phyloP scores from a whole-genome alignment of 2,797 vertebrate species.

The Melanogrammus aeglefinus region DNA sequence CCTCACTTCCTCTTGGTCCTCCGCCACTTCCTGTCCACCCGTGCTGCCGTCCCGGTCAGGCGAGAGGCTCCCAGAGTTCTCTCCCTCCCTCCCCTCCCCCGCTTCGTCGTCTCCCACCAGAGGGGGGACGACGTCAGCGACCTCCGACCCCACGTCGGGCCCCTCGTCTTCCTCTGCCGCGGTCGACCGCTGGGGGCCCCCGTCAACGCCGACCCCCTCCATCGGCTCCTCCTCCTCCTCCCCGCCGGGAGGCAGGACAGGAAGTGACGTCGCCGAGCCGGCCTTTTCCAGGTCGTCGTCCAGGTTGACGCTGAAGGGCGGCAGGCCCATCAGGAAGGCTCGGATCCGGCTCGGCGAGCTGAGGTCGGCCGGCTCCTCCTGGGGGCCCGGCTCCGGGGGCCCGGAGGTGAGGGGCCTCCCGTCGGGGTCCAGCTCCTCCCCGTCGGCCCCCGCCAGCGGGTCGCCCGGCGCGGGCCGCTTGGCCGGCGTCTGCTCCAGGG shows the following conservation, averaged over 20 bases:
- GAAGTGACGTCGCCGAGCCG: conserved; percentile 11
- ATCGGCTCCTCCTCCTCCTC: conserved; percentile 6
- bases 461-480: conserved; percentile 30
- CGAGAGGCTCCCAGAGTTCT: neutral
- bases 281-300: conserved; percentile 60
- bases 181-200: neutral
- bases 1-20: conserved; percentile 28
- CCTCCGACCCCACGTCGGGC: neutral
- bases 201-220: neutral
- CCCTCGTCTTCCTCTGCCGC: neutral
- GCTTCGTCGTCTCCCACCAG: conserved; percentile 7
- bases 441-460: neutral
- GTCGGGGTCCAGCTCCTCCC: conserved; percentile 43
- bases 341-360: conserved; percentile 76
- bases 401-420: conserved; percentile 27
- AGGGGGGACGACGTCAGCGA: neutral
- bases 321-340: conserved; percentile 68
- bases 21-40: neutral
- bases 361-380: conserved; percentile 77
- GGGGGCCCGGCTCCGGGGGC: conserved; percentile 39
- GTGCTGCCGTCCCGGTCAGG: conserved; percentile 5
- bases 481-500: neutral
- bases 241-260: conserved; percentile 25
- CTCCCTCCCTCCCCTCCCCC: conserved; percentile 18
- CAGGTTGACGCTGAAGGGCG: conserved; percentile 61